Base-by-base conservation (phyloP, 2,113 vertebrate species). In the Trichomycterus rosablanca region DNA sequence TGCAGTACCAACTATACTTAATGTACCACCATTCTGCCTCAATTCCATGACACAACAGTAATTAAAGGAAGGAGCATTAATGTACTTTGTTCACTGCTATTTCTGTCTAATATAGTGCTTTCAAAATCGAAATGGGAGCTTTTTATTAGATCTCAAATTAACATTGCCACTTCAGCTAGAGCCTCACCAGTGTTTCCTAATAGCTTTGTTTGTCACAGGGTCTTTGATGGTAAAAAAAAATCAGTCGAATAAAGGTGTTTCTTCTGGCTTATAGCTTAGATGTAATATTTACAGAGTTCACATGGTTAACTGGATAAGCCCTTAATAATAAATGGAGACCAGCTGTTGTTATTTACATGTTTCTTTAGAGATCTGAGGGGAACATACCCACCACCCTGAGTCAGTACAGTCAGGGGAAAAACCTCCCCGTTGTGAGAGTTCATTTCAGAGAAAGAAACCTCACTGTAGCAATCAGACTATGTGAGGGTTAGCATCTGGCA, bases 271-370 rank as follows among this genome's bases (percentile, higher is more conserved):
- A 48, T 77, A 66, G 45, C n/a, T 80, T 72, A 84, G 76, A 86
- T 87, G 78, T 78, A 87, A 86, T 85, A 87, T 87, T 85, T 83
- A 87, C 82, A 77, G 73, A 68, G 71, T 50, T 72, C 76, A 75
- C 62, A 14, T 69, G 72, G 63, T 81, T 85, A 80, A 83, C 75
- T 2, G 66, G 67, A 76, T 72, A 70, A 71, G 73, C 79, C 70
- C 64, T 86, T 74, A 80, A 86, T 88, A 81, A 88, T 86, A 57
- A 68, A 89, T 86, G 69, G 70, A 72, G 79, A 81, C 79, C 84
- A 88, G 84, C 86, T 89, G 87, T 80, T 86, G 73, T 75, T 73
- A 85, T 86, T 85, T 83, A 85, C 76, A 73, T 59, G 34, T 63
- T 66, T 73, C 59, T 72, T 72, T 64, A 67, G 59, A 63, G 65